These are phyloP conservation scores for Apogon talboti DNA, from an alignment of 2,797 vertebrate genomes.

Conservation along the genomic window DNA sequence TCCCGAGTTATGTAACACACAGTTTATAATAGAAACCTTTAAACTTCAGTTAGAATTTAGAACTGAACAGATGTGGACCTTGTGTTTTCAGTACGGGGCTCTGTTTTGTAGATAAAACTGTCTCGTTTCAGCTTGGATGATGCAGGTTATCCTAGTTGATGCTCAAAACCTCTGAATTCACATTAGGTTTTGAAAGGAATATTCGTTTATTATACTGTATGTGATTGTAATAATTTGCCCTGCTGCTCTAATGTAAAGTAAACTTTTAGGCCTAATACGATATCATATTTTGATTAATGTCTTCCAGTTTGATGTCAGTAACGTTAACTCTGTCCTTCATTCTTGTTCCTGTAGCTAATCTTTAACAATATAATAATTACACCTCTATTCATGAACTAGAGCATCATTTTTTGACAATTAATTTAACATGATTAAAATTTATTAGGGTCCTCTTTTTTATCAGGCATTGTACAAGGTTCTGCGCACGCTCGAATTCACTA, in stretches of 20 bases:
- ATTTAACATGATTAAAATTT: constrained; percentile 78
- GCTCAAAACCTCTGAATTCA: constrained; percentile 30
- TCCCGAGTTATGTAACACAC: constrained; percentile 1
- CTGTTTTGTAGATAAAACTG: constrained; percentile 21
- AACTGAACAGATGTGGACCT: constrained; percentile 16
- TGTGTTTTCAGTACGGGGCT: constrained; percentile 15
- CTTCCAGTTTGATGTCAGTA: constrained; percentile 43
- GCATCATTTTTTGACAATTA: constrained; percentile 75
- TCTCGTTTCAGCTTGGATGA: constrained; percentile 32
- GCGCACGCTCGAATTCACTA: constrained; percentile 79
- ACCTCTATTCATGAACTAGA: constrained; percentile 66
- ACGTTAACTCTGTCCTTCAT: constrained; percentile 38
- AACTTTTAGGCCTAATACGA: constrained; percentile 28
- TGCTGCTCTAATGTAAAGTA: constrained; percentile 3
- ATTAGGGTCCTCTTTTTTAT: constrained; percentile 70
- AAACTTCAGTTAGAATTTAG: constrained; percentile 3
- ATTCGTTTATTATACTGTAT: constrained; percentile 16
- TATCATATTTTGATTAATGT: constrained; percentile 46
- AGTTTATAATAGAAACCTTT: background rate
- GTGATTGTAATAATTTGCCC: constrained; percentile 17
- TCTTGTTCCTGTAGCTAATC: constrained; percentile 58
- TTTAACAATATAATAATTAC: constrained; percentile 72
- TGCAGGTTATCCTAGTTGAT: constrained; percentile 26
- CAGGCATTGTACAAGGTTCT: constrained; percentile 72
- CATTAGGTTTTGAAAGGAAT: constrained; percentile 29